Conservation (phyloP, 2,888 invertebrate genomes). For the Strigamia maritima region DNA sequence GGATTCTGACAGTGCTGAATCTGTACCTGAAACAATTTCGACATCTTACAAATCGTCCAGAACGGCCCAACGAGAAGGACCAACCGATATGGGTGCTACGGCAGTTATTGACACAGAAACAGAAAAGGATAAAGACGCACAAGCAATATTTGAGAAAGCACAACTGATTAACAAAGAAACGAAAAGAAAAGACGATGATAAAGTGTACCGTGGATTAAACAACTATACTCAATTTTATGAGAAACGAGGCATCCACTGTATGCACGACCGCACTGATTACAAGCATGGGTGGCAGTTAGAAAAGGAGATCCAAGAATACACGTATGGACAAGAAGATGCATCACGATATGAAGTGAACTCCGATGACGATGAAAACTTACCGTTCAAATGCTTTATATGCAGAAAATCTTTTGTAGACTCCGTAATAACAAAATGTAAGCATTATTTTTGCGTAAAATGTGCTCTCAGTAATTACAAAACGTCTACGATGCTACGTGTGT, state of each 20-base stretch:
- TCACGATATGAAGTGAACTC: constrained; percentile 78
- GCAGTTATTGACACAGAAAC: constrained; percentile 89
- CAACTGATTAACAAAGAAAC: constrained; percentile 75
- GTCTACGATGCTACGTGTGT: constrained; percentile 86
- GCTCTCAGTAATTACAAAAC: constrained; percentile 85
- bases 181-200: constrained; percentile 77
- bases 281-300: constrained; percentile 99
- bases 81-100: constrained; percentile 71
- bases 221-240: constrained; percentile 92
- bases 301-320: constrained; percentile 62
- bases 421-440: constrained; percentile 92
- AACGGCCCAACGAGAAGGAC: constrained; percentile 61
- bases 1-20: neutral
- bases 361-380: constrained; percentile 78
- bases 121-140: constrained; percentile 83
- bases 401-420: constrained; percentile 81
- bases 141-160: constrained; percentile 90
- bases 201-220: constrained; percentile 88
- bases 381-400: constrained; percentile 94
- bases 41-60: constrained; percentile 42
- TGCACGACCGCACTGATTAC: constrained; percentile 97
- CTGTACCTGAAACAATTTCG: neutral
- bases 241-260: constrained; percentile 87
- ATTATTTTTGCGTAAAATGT: constrained; percentile 97
- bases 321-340: constrained; percentile 64